These are phyloP conservation scores for Sabatieria punctata DNA, from an alignment of 2,888 invertebrate species.

Conservation along the genomic window DNA sequence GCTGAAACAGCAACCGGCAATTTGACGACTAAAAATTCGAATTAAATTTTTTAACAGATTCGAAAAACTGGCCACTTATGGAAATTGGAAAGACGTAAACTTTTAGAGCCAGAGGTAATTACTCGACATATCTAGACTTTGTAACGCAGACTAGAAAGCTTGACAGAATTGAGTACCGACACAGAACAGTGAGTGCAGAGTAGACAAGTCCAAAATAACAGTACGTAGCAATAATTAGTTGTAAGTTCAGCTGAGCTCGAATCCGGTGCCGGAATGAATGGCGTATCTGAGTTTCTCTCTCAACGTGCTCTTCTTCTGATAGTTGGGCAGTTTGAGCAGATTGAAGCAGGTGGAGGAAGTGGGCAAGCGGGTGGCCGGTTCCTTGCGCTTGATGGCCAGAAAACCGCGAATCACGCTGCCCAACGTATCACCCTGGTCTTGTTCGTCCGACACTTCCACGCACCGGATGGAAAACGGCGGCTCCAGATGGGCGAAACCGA, in stretches of 20 bases:
- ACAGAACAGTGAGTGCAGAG: no score
- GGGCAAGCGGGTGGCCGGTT: conserved; percentile 73
- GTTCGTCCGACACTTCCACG: conserved; percentile 93
- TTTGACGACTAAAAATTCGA: no score
- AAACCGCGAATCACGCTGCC: conserved; percentile 94
- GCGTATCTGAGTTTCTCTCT: conserved; percentile 92
- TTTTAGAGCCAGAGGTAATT: no score
- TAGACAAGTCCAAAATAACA: no score
- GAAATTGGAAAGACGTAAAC: no score
- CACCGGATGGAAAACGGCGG: conserved; percentile 96
- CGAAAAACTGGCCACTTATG: no score
- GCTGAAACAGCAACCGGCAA: no score
- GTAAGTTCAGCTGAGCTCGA: conserved; percentile 59
- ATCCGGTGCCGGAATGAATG: conserved; percentile 77
- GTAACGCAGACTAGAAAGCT: no score
- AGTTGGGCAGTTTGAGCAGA: conserved; percentile 89
- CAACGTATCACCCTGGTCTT: conserved; percentile 45
- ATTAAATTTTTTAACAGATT: no score
- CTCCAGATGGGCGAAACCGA: conserved; percentile 87
- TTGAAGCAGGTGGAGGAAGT: conserved; percentile 99
- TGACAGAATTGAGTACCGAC: no score
- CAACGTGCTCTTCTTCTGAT: conserved; percentile 82
- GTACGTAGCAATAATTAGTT: no score
- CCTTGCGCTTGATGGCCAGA: conserved; percentile 85
- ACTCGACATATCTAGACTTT: no score